phyloP scores from a whole-genome alignment of 2,888 invertebrate species.

The Drosophila quasianomalipes region DNA sequence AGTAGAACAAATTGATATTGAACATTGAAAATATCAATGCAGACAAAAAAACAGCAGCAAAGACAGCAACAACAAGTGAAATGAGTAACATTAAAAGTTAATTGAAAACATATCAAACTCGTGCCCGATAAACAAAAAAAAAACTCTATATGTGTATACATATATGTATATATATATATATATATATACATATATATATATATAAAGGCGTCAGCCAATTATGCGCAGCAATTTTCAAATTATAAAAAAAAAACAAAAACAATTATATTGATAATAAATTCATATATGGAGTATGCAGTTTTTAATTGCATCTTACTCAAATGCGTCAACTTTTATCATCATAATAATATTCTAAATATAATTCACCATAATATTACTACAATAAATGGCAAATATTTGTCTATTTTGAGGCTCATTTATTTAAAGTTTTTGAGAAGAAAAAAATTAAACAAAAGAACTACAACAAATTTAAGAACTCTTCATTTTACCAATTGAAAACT shows the following conservation, averaged over 20 bases:
- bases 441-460: slow-evolving; percentile 22
- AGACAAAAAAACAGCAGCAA: slow-evolving; percentile 27
- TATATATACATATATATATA: slow-evolving; percentile 52
- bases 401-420: slow-evolving; percentile 79
- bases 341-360: slow-evolving; percentile 48
- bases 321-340: slow-evolving; percentile 60
- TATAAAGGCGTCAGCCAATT: slow-evolving; percentile 56
- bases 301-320: slow-evolving; percentile 60
- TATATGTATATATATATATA: slow-evolving; percentile 37
- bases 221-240: slow-evolving; percentile 72
- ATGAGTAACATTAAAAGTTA: slow-evolving; percentile 58
- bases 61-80: slow-evolving; percentile 42
- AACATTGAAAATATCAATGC: slow-evolving; percentile 72
- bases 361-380: slow-evolving; percentile 50
- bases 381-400: slow-evolving; percentile 65
- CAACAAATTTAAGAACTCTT: slow-evolving; percentile 55
- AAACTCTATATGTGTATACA: slow-evolving; percentile 66
- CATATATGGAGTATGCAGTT: slow-evolving; percentile 47
- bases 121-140: slow-evolving; percentile 83
- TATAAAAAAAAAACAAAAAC: slow-evolving; percentile 15
- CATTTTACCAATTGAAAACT: slow-evolving; percentile 63
- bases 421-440: slow-evolving; percentile 53
- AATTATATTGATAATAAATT: slow-evolving; percentile 38
- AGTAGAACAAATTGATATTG: slow-evolving; percentile 77
- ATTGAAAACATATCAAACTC: slow-evolving; percentile 86